These are phyloP conservation scores for Bibio marci DNA, from an alignment of 2,888 invertebrate species.

Conservation along the genomic window DNA sequence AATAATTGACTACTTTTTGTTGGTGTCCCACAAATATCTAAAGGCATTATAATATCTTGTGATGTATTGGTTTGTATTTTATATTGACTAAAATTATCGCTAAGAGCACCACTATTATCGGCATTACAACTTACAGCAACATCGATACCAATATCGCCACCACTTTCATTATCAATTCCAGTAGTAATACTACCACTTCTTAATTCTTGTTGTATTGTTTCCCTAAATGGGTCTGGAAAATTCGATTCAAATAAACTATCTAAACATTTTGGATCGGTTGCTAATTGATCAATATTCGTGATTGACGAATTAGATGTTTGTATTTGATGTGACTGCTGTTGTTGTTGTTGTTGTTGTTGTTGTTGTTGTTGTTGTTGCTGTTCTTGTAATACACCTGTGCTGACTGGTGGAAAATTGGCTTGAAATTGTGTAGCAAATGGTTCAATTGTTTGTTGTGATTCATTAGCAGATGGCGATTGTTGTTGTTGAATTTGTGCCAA, in stretches of 20 bases:
- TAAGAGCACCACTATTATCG: constrained; percentile 9
- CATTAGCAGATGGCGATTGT: constrained; percentile 10
- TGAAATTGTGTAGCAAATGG: constrained; percentile 27
- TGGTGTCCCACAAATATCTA: constrained; percentile 15
- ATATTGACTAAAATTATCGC: constrained; percentile 15
- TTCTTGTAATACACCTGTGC: neutral
- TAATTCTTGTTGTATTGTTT: constrained; percentile 16
- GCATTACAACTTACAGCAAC: too few relatives aligned
- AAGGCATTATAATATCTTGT: constrained; percentile 11
- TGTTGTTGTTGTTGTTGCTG: constrained; percentile 2
- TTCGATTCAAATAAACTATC: constrained; percentile 47
- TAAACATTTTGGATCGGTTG: constrained; percentile 24
- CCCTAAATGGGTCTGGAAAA: constrained; percentile 55
- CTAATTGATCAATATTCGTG: neutral
- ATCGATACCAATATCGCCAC: constrained; percentile 11
- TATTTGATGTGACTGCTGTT: constrained; percentile 4
- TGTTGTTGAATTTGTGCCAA: constrained; percentile 10
- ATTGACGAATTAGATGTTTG: constrained; percentile 6
- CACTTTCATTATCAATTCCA: too few relatives aligned
- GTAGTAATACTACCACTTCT: neutral
- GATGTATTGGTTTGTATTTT: constrained; percentile 7
- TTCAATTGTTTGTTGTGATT: constrained; percentile 13
- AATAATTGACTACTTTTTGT: constrained; percentile 19
- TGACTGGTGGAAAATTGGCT: constrained; percentile 25
- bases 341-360: constrained; percentile 10